Conservation (phyloP, 2,888 invertebrate genomes). For the Eremobia ochroleuca region DNA sequence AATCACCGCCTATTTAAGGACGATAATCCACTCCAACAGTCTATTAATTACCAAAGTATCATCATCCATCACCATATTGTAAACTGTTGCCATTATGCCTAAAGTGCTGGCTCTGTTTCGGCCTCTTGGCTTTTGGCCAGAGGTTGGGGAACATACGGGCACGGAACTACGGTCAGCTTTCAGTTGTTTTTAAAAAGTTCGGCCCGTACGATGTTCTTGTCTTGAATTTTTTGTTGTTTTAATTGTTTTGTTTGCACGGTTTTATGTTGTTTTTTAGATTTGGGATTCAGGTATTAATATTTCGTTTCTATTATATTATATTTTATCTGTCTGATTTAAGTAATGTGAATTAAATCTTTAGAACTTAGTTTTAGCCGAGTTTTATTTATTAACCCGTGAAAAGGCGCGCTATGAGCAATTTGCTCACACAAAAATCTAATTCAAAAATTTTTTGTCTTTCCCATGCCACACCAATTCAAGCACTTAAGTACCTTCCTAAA, state of each 20-base stretch:
- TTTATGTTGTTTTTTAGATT: not conserved
- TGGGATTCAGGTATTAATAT: not conserved
- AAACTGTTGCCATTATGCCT: constrained; percentile 46
- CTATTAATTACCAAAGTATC: constrained; percentile 40
- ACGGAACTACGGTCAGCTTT: not conserved
- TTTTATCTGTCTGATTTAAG: too few relatives aligned
- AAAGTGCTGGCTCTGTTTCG: constrained; percentile 47
- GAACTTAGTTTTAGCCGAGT: not conserved
- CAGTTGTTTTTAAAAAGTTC: constrained; percentile 40
- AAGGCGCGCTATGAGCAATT: too few relatives aligned
- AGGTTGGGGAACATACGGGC: constrained; percentile 18
- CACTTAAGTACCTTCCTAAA: too few relatives aligned
- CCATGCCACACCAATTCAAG: too few relatives aligned
- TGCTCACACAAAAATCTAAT: too few relatives aligned
- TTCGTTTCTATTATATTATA: too few relatives aligned
- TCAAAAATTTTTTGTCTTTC: too few relatives aligned
- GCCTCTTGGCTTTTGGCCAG: constrained; percentile 62
- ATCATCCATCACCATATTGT: constrained; percentile 52
- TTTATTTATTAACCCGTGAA: too few relatives aligned
- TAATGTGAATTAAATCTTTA: not conserved
- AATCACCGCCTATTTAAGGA: not conserved
- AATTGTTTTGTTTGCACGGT: constrained; percentile 15
- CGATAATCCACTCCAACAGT: constrained; percentile 23
- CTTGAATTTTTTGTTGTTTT: constrained; percentile 37
- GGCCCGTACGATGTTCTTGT: not conserved